Evolutionary conservation across 2,888 invertebrate genomes (phyloP).

Genomic region (Metacarcinus magister): DNA sequence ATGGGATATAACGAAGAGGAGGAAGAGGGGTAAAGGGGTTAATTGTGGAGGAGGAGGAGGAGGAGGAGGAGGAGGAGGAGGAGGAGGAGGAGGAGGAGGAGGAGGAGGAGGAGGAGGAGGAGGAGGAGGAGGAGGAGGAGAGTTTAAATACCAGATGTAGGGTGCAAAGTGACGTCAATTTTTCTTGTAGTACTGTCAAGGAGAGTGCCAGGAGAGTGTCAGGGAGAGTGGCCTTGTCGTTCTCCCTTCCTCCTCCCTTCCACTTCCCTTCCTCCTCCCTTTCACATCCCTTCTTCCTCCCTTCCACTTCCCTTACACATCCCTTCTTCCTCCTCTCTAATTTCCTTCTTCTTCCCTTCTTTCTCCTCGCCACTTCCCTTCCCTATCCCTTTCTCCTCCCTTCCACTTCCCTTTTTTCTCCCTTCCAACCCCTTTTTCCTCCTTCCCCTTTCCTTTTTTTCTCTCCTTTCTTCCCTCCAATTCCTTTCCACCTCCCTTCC

Average conservation of each 20-base stretch:
- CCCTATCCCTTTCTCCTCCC: background rate
- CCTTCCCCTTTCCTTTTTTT: background rate
- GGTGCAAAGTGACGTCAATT: too few species aligned
- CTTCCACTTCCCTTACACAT: background rate
- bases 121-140: background rate
- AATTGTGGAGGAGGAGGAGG: background rate
- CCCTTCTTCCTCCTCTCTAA: background rate
- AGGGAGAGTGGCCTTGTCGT: too few species aligned
- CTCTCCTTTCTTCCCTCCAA: background rate
- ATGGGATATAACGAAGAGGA: background rate
- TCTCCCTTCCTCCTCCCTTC: background rate
- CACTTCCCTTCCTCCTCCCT: background rate
- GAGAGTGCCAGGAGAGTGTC: too few species aligned
- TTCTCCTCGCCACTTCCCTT: background rate
- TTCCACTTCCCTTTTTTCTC: background rate
- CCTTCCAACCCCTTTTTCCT: background rate
- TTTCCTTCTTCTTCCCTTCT: background rate
- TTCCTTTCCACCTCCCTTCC: background rate
- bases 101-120: slow-evolving; percentile 14
- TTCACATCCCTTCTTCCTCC: background rate
- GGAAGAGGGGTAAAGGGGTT: background rate
- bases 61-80: background rate
- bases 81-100: background rate
- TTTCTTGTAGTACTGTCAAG: background rate
- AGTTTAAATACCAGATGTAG: too few species aligned